Conservation (phyloP, 2,113 vertebrate genomes). For the Columba janthina region DNA sequence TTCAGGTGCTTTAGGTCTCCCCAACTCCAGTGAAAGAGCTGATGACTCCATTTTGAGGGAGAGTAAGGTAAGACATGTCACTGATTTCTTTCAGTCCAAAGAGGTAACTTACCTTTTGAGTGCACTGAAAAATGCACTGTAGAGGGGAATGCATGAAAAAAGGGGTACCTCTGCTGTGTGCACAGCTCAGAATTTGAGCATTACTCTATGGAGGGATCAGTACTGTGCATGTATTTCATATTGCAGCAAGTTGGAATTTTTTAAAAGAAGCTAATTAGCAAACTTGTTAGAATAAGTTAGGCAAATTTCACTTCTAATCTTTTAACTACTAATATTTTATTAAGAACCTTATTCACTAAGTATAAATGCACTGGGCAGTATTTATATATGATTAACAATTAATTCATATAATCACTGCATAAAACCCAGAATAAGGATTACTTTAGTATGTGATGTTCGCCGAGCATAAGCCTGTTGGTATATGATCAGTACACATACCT, state of each 20-base stretch:
- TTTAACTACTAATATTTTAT: conserved; percentile 14
- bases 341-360: conserved; percentile 4
- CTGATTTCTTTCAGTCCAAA: neutral
- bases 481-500: neutral
- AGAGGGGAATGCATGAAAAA: neutral
- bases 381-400: neutral
- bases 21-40: neutral
- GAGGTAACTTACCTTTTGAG: neutral
- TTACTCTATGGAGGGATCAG: neutral
- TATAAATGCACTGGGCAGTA: neutral
- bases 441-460: neutral
- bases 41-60: neutral
- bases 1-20: neutral
- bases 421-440: neutral
- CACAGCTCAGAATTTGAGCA: neutral
- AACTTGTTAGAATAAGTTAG: neutral
- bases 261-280: neutral
- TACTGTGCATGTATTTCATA: neutral
- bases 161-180: neutral
- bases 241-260: neutral
- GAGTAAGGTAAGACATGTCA: neutral
- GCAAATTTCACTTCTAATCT: neutral
- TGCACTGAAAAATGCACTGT: neutral
- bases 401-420: neutral
- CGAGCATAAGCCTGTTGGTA: neutral